phyloP scores from a whole-genome alignment of 2,113 vertebrate genomes.

The Nibea albiflora region DNA sequence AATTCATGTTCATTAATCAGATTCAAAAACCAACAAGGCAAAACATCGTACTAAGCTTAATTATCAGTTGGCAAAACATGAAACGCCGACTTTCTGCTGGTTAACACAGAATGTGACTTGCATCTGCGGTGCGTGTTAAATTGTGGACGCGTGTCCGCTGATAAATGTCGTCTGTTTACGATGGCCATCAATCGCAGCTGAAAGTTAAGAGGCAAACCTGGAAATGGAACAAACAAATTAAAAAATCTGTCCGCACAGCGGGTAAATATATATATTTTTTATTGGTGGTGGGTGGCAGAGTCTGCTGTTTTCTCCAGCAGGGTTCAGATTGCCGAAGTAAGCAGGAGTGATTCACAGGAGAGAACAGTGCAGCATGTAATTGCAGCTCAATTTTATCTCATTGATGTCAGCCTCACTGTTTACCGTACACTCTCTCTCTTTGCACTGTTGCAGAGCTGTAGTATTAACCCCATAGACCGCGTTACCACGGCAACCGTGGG shows the following conservation, averaged over 20 bases:
- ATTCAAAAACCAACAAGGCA: background rate
- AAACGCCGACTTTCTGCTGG: background rate
- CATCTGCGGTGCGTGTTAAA: too few relatives aligned
- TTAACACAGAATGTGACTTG: background rate
- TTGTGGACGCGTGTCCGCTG: too few relatives aligned
- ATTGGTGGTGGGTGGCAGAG: too few relatives aligned
- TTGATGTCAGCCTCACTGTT: background rate
- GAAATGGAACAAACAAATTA: too few relatives aligned
- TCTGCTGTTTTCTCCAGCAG: too few relatives aligned
- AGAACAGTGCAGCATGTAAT: background rate
- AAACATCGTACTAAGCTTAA: background rate
- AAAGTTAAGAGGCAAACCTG: too few relatives aligned
- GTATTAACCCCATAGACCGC: background rate
- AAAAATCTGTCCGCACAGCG: too few relatives aligned
- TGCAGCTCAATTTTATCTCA: background rate
- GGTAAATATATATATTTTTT: too few relatives aligned
- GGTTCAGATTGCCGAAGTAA: background rate
- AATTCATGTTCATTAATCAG: background rate
- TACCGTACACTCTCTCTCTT: background rate
- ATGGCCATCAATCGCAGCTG: too few relatives aligned
- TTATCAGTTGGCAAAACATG: too few relatives aligned
- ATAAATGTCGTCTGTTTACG: too few relatives aligned
- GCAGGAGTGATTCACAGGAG: background rate
- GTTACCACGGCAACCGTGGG: constrained; percentile 14
- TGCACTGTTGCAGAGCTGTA: background rate